A percentile compares a stretch with the other conserved stretches of the same genome.
Evolutionary conservation across 2,113 vertebrate species (phyloP).

Genomic region (Morone chrysops): DNA sequence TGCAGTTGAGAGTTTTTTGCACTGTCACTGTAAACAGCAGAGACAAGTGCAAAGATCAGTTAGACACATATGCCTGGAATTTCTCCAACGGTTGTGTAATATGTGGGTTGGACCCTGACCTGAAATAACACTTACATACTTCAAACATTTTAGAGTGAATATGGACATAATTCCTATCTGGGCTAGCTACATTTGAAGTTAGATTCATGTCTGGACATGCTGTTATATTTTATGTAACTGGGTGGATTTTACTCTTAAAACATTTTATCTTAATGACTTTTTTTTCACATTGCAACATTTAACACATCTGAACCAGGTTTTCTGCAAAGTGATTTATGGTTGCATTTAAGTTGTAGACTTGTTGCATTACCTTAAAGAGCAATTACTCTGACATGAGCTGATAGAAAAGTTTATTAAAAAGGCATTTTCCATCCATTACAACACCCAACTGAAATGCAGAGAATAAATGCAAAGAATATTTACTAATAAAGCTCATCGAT

Average conservation of each 20-base stretch:
- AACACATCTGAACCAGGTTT: background rate
- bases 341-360: background rate
- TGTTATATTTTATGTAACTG: background rate
- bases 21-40: conserved; percentile 20
- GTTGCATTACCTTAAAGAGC: background rate
- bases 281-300: too few relatives aligned
- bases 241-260: background rate
- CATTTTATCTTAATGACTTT: background rate
- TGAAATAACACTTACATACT: background rate
- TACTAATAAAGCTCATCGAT: background rate
- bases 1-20: background rate
- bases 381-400: background rate
- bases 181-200: background rate
- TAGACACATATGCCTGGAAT: background rate
- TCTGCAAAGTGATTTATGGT: background rate
- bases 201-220: background rate
- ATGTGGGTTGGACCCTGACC: background rate
- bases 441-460: background rate
- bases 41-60: conserved; percentile 18
- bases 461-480: conserved; percentile 9
- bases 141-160: background rate
- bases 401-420: conserved; percentile 22
- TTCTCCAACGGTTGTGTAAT: conserved; percentile 1
- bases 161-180: background rate
- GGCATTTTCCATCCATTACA: background rate